Base-by-base conservation (phyloP, 2,797 vertebrate genomes). In the Schizothorax lantsangensis region DNA sequence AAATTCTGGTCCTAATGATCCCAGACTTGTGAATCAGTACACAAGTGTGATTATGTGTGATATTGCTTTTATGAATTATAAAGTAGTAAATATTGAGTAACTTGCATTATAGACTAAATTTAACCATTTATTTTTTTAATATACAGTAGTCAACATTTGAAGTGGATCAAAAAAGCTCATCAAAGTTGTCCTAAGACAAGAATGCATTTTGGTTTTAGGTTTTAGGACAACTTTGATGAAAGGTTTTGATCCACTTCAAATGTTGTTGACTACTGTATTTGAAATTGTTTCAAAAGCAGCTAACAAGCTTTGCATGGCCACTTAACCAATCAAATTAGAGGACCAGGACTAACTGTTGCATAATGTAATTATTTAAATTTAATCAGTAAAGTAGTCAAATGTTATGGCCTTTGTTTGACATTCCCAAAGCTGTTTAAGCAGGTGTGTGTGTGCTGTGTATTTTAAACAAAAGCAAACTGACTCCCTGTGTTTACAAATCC, bases 381-480 rank as follows among this genome's bases (percentile, higher is more conserved):
- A 19, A 77, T 78, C 54, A 54, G 19, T 57, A 38, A 73, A 59
- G 10, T 33, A 45, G 52, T 73, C 36, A 73, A 59, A 83, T 73
- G 21, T 6, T 2, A 6, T 45, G 36, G 38, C 17, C 68, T 83
- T 72, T 82, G 47, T 72, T 83, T 83, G 49, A 57, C 36, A 33
- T 45, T 0, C 52, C 69, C n/a, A 15, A 59, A 73, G 38, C n/a
- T 8, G 15, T 59, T 40, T 79, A 57, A 79, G 19, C 19, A 9
- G 52, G 14, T 17, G 17, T 73, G 40, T 43, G 10, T n/a, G 71
- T 15, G 9, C 68, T 74, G 2, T 52, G 19, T 36, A 54, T 45
- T 30, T 71, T 14, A 59, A 59, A 4, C 12, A 45, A 72, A 62
- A 26, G n/a, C 7, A 9, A 52, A 73, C 26, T 9, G 71, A 19